A percentile compares a stretch with the other conserved stretches of the same genome.
Evolutionary conservation across 2,888 invertebrate species (phyloP).

Genomic region (Dynastes grantii): DNA sequence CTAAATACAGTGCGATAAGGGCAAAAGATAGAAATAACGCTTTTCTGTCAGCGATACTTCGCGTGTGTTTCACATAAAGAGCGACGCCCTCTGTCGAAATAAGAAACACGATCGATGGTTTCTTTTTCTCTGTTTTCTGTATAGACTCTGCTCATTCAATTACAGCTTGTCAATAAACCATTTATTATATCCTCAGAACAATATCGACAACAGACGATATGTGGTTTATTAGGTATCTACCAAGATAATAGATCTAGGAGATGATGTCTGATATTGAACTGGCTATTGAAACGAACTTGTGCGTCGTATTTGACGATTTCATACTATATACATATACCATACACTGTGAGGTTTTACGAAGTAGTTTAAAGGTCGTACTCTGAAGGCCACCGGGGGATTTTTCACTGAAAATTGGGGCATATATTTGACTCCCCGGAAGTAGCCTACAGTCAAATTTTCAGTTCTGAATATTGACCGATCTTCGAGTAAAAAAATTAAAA

Average conservation of each 20-base stretch:
- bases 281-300: not conserved
- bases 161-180: slow-evolving; percentile 1
- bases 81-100: not conserved
- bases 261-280: not conserved
- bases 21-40: not conserved
- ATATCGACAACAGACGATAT: not conserved
- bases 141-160: not conserved
- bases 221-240: not conserved
- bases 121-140: not conserved
- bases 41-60: not conserved
- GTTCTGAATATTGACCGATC: no score
- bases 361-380: no score
- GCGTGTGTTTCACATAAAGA: not conserved
- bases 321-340: no score
- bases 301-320: no score
- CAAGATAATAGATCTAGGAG: not conserved
- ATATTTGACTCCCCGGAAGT: no score
- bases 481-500: no score
- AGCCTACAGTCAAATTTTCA: no score
- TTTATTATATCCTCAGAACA: not conserved
- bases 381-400: no score
- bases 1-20: not conserved
- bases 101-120: not conserved
- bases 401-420: no score
- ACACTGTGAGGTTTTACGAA: no score